Conservation (phyloP, 2,113 vertebrate genomes). For the Nestor notabilis region DNA sequence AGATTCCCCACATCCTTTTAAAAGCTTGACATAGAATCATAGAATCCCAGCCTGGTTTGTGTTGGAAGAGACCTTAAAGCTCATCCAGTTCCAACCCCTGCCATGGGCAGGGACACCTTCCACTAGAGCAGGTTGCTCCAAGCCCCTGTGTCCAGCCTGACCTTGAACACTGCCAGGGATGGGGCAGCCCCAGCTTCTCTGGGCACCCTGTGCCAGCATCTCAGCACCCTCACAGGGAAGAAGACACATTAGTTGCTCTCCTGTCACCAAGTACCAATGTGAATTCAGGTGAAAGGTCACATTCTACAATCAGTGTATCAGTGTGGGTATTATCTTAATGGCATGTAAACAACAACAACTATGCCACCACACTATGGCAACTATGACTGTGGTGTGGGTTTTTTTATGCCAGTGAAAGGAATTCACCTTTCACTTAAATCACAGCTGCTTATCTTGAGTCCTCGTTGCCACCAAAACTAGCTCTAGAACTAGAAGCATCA, state of each 20-base stretch:
- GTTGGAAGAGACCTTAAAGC: neutral
- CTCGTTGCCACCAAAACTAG: neutral
- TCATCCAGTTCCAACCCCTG: neutral
- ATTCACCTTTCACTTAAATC: neutral
- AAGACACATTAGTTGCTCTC: neutral
- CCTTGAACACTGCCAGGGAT: neutral
- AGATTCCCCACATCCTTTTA: neutral
- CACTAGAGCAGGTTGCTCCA: neutral
- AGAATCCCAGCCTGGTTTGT: neutral
- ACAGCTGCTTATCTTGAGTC: neutral
- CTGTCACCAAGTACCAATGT: neutral
- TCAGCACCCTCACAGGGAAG: neutral
- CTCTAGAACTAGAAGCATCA: neutral
- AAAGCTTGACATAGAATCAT: neutral
- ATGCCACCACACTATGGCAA: neutral
- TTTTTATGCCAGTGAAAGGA: neutral
- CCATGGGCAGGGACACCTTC: neutral
- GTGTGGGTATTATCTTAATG: neutral
- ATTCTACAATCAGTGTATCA: neutral
- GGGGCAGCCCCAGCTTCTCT: neutral
- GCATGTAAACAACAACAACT: neutral
- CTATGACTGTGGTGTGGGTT: fast-evolving
- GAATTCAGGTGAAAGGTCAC: neutral
- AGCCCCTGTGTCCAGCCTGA: neutral
- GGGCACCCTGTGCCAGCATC: neutral